A percentile compares a stretch with the other conserved stretches of the same genome.
These are phyloP conservation scores for Clamator glandarius DNA, from an alignment of 2,797 vertebrate species.

Conservation along the genomic window DNA sequence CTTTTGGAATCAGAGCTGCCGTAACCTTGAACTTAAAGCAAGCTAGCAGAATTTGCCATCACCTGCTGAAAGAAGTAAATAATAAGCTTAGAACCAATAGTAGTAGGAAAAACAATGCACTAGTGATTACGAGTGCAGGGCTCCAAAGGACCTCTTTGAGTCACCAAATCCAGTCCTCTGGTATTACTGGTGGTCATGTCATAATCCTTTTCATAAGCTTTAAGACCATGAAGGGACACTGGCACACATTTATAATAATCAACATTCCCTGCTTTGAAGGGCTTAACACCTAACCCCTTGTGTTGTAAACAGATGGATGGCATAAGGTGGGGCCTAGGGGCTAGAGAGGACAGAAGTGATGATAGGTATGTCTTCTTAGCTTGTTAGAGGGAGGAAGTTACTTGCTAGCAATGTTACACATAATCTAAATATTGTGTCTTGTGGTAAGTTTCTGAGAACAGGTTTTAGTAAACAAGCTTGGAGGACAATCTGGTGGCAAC, in stretches of 20 bases:
- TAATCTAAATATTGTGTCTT: neutral
- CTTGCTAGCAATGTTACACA: neutral
- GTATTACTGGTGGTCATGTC: neutral
- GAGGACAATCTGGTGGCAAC: neutral
- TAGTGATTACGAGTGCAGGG: neutral
- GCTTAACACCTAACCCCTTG: neutral
- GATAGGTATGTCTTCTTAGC: neutral
- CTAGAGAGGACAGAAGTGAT: neutral
- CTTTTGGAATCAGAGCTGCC: neutral
- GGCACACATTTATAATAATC: neutral
- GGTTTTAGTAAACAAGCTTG: neutral
- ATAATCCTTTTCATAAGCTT: neutral
- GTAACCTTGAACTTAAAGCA: conserved; percentile 26
- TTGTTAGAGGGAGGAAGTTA: neutral
- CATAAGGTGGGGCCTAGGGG: neutral
- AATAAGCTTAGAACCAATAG: neutral
- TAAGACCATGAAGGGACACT: neutral
- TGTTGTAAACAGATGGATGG: conserved; percentile 7
- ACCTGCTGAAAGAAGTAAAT: neutral
- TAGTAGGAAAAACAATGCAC: neutral
- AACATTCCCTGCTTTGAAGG: neutral
- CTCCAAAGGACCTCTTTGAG: neutral
- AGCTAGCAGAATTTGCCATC: conserved; percentile 2
- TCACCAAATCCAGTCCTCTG: conserved; percentile 22
- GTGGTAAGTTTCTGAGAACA: neutral